Percentiles rank a stretch among this genome's conserved stretches.
These are phyloP conservation scores for Oreonectes daqikongensis DNA, from an alignment of 2,797 vertebrate species.

Conservation along the genomic window DNA sequence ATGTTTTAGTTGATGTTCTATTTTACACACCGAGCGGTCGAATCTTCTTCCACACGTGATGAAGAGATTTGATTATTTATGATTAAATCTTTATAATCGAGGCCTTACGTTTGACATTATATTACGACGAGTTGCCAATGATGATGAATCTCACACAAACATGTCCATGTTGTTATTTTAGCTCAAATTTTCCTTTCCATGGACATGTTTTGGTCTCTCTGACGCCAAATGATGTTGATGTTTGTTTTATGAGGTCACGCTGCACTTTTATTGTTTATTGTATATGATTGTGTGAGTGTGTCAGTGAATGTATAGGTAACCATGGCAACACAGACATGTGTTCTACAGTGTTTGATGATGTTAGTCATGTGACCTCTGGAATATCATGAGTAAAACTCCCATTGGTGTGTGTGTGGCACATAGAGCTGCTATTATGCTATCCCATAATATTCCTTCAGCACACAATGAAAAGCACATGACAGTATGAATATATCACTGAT, in stretches of 20 bases:
- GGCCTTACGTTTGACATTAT: neutral
- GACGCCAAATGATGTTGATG: too few species aligned
- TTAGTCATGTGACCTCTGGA: too few species aligned
- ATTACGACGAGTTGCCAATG: neutral
- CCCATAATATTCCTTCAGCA: constrained; percentile 1
- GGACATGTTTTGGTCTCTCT: too few species aligned
- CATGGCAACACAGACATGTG: constrained; percentile 19
- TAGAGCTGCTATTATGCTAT: neutral
- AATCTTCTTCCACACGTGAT: neutral
- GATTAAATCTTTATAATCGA: neutral
- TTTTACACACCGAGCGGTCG: neutral
- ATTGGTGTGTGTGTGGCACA: neutral
- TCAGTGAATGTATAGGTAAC: neutral
- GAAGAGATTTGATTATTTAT: constrained; percentile 11
- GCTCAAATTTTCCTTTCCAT: too few species aligned
- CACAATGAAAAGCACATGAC: neutral
- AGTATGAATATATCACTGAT: too few species aligned
- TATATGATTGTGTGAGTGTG: constrained; percentile 9
- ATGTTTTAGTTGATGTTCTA: constrained; percentile 3
- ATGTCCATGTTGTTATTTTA: neutral
- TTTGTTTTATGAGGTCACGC: neutral
- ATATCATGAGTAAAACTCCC: too few species aligned
- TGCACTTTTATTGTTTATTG: neutral
- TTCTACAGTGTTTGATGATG: neutral
- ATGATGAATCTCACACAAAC: neutral